phyloP scores from a whole-genome alignment of 1,140 invertebrate genomes.

The Drosophila kepulauana region DNA sequence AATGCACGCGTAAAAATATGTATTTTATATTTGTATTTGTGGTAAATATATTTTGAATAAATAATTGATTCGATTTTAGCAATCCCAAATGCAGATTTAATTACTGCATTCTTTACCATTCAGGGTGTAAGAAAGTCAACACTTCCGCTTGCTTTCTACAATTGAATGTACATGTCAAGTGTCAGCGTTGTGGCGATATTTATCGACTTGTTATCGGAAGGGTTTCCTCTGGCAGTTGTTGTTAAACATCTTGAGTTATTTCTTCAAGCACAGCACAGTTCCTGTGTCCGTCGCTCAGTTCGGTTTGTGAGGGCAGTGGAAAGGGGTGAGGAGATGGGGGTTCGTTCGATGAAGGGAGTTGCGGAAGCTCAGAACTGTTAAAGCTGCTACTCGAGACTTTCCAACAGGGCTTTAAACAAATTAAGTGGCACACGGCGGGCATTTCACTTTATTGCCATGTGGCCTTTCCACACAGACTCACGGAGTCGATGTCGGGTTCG shows the following conservation, averaged over 20 bases:
- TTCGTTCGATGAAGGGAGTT: neutral
- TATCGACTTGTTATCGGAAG: conserved; percentile 19
- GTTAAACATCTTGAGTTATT: conserved; percentile 25
- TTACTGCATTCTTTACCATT: too few species aligned
- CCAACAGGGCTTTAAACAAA: conserved; percentile 61
- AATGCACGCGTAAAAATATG: too few species aligned
- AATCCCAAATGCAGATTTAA: too few species aligned
- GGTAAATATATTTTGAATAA: too few species aligned
- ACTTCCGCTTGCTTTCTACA: neutral
- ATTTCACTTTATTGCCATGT: conserved; percentile 63
- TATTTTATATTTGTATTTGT: too few species aligned
- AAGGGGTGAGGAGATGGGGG: neutral
- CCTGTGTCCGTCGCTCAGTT: neutral
- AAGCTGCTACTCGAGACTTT: conserved; percentile 46
- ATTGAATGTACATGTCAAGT: neutral
- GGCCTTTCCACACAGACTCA: conserved; percentile 22
- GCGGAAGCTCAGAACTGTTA: conserved; percentile 40
- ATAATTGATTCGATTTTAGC: too few species aligned
- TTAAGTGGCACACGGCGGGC: conserved; percentile 73
- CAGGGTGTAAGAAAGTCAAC: neutral
- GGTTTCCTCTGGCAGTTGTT: conserved; percentile 13
- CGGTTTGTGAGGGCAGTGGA: neutral
- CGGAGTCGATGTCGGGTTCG: neutral
- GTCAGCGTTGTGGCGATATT: conserved; percentile 15
- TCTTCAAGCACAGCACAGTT: conserved; percentile 12